Evolutionary conservation across 2,113 vertebrate genomes (phyloP).

Genomic region (Lepisosteus oculatus): DNA sequence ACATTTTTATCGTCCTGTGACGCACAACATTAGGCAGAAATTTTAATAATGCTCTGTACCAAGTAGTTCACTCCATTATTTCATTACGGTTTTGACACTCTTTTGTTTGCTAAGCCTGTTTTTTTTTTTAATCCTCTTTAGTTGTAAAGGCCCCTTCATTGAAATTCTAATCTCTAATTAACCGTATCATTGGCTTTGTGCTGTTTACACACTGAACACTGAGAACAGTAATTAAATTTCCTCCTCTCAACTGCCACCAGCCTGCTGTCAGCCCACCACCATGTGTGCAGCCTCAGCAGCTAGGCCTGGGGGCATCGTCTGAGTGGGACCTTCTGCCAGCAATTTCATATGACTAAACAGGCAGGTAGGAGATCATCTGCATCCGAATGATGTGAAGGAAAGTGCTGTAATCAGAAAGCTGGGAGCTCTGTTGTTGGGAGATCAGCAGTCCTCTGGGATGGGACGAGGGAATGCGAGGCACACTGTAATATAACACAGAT

Average conservation of each 20-base stretch:
- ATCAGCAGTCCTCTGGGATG: neutral
- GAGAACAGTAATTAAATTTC: conserved; percentile 73
- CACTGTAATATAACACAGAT: no score
- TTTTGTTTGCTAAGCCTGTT: conserved; percentile 19
- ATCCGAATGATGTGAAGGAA: conserved; percentile 1
- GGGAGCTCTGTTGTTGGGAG: neutral
- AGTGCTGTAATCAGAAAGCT: neutral
- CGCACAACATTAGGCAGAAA: neutral
- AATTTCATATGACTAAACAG: conserved; percentile 16
- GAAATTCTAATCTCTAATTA: conserved; percentile 59
- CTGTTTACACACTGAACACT: conserved; percentile 70
- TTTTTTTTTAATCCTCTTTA: conserved; percentile 14
- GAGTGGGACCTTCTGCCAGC: conserved; percentile 37
- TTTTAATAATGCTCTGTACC: neutral
- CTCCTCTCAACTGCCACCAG: conserved; percentile 63
- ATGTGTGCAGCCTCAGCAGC: conserved; percentile 41
- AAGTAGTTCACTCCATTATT: conserved; percentile 4
- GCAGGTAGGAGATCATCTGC: neutral
- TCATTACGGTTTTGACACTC: neutral
- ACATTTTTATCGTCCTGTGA: no score
- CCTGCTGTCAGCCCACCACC: conserved; percentile 54
- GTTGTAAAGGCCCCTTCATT: conserved; percentile 45
- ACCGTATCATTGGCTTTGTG: conserved; percentile 77
- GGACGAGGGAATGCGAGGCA: no score
- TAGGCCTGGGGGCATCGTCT: conserved; percentile 41